Base-by-base conservation (phyloP, 1,140 invertebrate genomes). In the Solenopsis fugax region DNA sequence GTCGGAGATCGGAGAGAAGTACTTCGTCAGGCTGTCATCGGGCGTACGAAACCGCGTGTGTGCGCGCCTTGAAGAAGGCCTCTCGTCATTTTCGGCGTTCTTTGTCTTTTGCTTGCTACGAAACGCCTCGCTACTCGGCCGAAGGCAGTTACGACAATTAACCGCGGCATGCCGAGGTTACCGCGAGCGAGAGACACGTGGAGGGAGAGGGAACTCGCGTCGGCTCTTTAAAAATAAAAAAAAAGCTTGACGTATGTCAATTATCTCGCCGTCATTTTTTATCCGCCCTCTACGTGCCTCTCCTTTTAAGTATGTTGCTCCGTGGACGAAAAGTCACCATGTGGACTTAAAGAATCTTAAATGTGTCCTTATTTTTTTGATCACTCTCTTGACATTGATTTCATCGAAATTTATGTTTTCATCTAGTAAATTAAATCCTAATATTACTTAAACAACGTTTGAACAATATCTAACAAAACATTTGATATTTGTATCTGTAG, bases 121-220 rank as follows among this genome's bases (percentile, higher is more conserved):
- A 87, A 34, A 73, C 52, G 58, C 16, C 52, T 77, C 62, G 50
- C 81, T n/a, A 34, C 50, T 48, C 77, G n/a, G 48, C 71, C 72
- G 67, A 72, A 82, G 78, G 78, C 80, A 87, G 85, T 90, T 82
- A 87, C 56, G 73, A 90, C 88, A 90, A 89, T 90, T 89, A 89
- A 87, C 72, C 50, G 75, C 41, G 60, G 72, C 80, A 82, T 60
- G 54, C 37, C 65, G 52, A 80, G 82, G 50, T 37, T 72, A 87
- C 48, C 21, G 84, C 52, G 48, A 56, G 65, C 60, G 67, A 81
- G 48, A 52, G 45, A 65, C 4, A 18, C 62, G 24, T 67, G 29
- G 60, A 50, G 48, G 9, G 12, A 48, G 37, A 67, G 65, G 48
- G 41, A 69, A 16, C 64, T 50, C 4, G 16, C 56, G 64, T 76